Percentiles rank a stretch among this genome's conserved stretches.
phyloP scores from a whole-genome alignment of 2,888 invertebrate species.

The Adelphocoris suturalis region DNA sequence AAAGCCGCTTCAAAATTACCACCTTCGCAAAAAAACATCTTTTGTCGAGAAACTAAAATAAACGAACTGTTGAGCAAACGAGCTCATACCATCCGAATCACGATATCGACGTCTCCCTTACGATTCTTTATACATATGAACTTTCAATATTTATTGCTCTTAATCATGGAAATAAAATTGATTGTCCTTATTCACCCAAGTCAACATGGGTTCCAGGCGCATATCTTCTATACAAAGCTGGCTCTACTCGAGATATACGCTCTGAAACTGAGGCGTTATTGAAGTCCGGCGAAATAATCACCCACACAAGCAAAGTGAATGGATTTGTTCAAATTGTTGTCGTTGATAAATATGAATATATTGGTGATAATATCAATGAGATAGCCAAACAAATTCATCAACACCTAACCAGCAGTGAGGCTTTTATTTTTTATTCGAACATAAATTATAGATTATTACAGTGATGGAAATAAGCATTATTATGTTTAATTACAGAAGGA shows the following conservation, averaged over 20 bases:
- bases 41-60: too few species aligned
- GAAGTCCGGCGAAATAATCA: constrained; percentile 40
- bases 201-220: constrained; percentile 69
- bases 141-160: too few species aligned
- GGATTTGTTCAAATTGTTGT: constrained; percentile 74
- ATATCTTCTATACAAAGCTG: constrained; percentile 68
- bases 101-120: too few species aligned
- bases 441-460: background rate
- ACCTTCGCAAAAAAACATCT: too few species aligned
- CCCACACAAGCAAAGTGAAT: constrained; percentile 72
- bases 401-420: background rate
- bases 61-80: too few species aligned
- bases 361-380: background rate
- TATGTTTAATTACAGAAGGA: constrained; percentile 32
- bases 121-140: too few species aligned
- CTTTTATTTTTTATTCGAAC: background rate
- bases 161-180: too few species aligned
- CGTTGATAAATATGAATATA: constrained; percentile 72
- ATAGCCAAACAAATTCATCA: constrained; percentile 38
- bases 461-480: background rate
- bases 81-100: too few species aligned
- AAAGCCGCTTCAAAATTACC: too few species aligned
- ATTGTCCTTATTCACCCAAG: too few species aligned
- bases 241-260: constrained; percentile 1
- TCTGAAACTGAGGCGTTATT: background rate